Percentiles rank a stretch among this genome's conserved stretches.
Conservation (phyloP, 2,888 invertebrate species). For the Scaptomyza reducta region DNA sequence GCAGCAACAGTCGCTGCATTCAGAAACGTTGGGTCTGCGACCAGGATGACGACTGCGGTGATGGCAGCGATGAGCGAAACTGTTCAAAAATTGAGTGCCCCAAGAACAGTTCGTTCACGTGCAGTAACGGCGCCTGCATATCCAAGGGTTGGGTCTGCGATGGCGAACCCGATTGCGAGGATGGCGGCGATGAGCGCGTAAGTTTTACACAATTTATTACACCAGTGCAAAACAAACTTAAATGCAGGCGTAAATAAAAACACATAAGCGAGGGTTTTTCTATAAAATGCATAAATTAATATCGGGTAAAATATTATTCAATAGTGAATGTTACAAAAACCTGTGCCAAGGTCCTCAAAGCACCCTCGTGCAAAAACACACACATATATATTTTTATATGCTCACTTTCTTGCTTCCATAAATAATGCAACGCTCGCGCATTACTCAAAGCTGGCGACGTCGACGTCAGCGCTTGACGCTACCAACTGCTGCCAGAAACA, state of each 20-base stretch:
- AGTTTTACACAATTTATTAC: conserved; percentile 62
- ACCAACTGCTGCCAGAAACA: conserved; percentile 61
- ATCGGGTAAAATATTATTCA: background rate
- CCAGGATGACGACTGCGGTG: conserved; percentile 93
- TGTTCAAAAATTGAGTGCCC: conserved; percentile 90
- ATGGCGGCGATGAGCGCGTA: conserved; percentile 92
- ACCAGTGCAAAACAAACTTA: conserved; percentile 2
- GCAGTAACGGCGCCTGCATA: conserved; percentile 91
- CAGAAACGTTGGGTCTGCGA: conserved; percentile 95
- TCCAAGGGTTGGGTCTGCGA: conserved; percentile 93
- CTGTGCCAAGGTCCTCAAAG: conserved; percentile 4
- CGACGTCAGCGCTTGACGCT: conserved; percentile 31
- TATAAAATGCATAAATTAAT: background rate
- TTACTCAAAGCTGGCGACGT: conserved; percentile 64
- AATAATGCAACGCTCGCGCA: conserved; percentile 71
- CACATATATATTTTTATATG: conserved; percentile 34
- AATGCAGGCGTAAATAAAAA: background rate
- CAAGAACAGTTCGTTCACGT: conserved; percentile 89
- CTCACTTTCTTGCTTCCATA: conserved; percentile 62
- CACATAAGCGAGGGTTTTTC: conserved; percentile 1
- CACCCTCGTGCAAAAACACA: conserved; percentile 27
- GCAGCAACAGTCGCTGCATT: conserved; percentile 94
- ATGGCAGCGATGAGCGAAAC: conserved; percentile 91
- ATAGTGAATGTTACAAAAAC: too few relatives aligned
- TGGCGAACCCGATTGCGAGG: conserved; percentile 93